Conservation (phyloP, 1,140 invertebrate species). For the Andrena cerasifolii region DNA sequence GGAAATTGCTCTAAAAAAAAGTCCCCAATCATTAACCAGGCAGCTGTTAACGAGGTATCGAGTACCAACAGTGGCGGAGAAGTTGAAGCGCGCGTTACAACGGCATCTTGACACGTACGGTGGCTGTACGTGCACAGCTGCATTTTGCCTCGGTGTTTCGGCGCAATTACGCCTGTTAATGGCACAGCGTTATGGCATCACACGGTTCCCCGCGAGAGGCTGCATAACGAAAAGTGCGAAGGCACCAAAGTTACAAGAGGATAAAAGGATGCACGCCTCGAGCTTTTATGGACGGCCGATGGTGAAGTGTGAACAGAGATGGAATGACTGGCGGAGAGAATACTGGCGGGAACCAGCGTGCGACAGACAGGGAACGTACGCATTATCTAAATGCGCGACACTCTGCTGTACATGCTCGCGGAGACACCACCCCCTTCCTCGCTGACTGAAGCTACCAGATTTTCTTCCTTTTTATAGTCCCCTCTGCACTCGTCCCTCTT, state of each 20-base stretch:
- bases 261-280: conserved; percentile 80
- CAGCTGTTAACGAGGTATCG: neutral
- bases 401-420: conserved; percentile 69
- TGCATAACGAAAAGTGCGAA: conserved; percentile 68
- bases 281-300: conserved; percentile 75
- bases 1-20: too few relatives aligned
- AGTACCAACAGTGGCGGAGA: neutral
- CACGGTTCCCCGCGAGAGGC: conserved; percentile 31
- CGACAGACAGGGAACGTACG: conserved; percentile 60
- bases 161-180: conserved; percentile 75
- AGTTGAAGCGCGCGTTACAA: neutral
- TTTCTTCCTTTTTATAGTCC: conserved; percentile 26
- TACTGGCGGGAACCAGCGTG: conserved; percentile 4
- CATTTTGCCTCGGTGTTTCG: conserved; percentile 57
- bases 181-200: conserved; percentile 61
- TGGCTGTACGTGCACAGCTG: conserved; percentile 5
- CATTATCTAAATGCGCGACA: conserved; percentile 81
- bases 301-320: conserved; percentile 64
- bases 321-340: conserved; percentile 15
- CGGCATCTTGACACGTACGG: conserved; percentile 26
- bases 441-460: conserved; percentile 45
- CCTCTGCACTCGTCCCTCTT: conserved; percentile 44
- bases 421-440: conserved; percentile 28
- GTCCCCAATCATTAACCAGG: too few relatives aligned
- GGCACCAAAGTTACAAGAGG: conserved; percentile 79